Conservation (phyloP, 2,797 vertebrate genomes). For the Pangasius mekongensis region DNA sequence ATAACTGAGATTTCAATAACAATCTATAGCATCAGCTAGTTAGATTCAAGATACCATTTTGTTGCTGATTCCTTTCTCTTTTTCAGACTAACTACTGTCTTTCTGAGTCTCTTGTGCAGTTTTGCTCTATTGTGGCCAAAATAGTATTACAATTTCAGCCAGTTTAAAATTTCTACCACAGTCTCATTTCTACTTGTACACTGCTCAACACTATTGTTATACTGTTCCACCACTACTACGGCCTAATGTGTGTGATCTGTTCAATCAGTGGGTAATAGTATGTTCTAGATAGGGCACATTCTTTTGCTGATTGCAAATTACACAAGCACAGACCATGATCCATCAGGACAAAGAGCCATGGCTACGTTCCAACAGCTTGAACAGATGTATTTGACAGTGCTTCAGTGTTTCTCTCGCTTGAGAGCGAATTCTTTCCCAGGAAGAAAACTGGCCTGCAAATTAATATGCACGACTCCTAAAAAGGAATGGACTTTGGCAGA, state of each 20-base stretch:
- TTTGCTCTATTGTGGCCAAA: not conserved
- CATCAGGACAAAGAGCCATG: slow-evolving; percentile 42
- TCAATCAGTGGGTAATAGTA: slow-evolving; percentile 8
- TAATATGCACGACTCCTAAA: slow-evolving; percentile 65
- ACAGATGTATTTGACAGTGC: slow-evolving; percentile 36
- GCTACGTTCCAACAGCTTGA: slow-evolving; percentile 35
- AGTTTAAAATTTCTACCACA: not conserved
- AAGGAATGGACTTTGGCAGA: slow-evolving; percentile 65
- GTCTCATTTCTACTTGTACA: not conserved
- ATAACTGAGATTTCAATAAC: not conserved
- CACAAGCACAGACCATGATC: slow-evolving; percentile 30
- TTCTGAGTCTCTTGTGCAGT: not conserved
- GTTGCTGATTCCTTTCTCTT: not conserved
- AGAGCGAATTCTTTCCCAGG: slow-evolving; percentile 44
- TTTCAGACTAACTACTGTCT: not conserved
- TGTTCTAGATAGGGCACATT: slow-evolving; percentile 20
- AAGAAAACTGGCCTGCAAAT: slow-evolving; percentile 64
- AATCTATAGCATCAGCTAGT: not conserved
- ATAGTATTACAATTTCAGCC: not conserved
- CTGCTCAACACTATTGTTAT: not conserved
- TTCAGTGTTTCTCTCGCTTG: slow-evolving; percentile 38
- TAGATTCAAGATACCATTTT: not conserved
- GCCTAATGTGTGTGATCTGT: slow-evolving; percentile 6
- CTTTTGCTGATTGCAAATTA: slow-evolving; percentile 36
- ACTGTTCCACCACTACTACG: not conserved